Evolutionary conservation across 2,113 vertebrate species (phyloP).

Genomic region (Cacatua alba): DNA sequence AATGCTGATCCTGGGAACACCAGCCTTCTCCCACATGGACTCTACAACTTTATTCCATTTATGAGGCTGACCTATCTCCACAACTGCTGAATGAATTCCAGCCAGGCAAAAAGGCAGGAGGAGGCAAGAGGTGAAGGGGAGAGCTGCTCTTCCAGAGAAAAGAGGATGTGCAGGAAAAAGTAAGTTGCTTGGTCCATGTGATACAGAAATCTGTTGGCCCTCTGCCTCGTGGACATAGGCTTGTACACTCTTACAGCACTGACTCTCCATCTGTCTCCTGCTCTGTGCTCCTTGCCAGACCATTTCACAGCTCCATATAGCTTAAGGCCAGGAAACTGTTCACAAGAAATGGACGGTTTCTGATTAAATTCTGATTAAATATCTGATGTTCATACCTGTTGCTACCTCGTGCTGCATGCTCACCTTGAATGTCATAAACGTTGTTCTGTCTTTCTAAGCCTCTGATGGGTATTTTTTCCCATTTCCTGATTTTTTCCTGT

Average conservation of each 20-base stretch:
- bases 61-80: not conserved
- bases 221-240: not conserved
- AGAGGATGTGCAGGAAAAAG: not conserved
- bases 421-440: not conserved
- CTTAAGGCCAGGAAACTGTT: slow-evolving; percentile 7
- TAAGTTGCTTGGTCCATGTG: not conserved
- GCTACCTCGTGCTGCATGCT: not conserved
- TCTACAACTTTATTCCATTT: not conserved
- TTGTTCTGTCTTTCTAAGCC: not conserved
- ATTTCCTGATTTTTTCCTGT: not conserved
- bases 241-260: slow-evolving; percentile 36
- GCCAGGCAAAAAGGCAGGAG: not conserved
- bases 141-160: not conserved
- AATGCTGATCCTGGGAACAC: not conserved
- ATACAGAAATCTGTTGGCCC: not conserved
- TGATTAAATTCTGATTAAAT: not conserved
- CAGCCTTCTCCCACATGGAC: not conserved
- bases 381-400: not conserved
- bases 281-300: not conserved
- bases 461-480: not conserved
- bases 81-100: not conserved
- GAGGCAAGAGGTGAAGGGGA: not conserved
- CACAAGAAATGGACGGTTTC: not conserved
- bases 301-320: slow-evolving; percentile 29
- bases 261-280: slow-evolving; percentile 27